Evolutionary conservation across 1,140 invertebrate species (phyloP).

Genomic region (Aricia agestis): DNA sequence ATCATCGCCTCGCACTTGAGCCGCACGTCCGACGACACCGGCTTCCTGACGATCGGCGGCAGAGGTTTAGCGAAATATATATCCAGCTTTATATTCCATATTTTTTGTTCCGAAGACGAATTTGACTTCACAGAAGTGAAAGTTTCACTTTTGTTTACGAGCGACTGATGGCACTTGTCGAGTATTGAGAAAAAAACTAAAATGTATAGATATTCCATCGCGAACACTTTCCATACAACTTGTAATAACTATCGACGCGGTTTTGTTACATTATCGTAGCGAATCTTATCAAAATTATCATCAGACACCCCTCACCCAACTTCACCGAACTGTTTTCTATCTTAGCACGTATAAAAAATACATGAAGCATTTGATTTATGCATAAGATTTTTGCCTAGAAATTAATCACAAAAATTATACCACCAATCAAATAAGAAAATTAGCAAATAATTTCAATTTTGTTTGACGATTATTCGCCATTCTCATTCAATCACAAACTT

Average conservation of each 20-base stretch:
- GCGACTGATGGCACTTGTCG: conserved; percentile 41
- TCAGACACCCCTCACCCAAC: background rate
- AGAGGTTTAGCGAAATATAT: conserved; percentile 64
- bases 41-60: conserved; percentile 44
- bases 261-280: conserved; percentile 23
- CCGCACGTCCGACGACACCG: conserved; percentile 41
- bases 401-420: background rate
- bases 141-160: conserved; percentile 46
- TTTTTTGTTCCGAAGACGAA: conserved; percentile 55
- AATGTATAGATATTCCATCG: conserved; percentile 61
- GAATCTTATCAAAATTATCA: background rate
- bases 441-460: too few relatives aligned
- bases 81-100: conserved; percentile 68
- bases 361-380: background rate
- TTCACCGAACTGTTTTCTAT: background rate
- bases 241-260: conserved; percentile 10
- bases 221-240: conserved; percentile 61
- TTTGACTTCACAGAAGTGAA: conserved; percentile 49
- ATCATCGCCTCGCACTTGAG: conserved; percentile 65
- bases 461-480: too few relatives aligned
- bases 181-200: conserved; percentile 58
- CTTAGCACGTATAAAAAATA: background rate
- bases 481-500: too few relatives aligned
- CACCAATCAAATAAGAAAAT: background rate
- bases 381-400: background rate